Evolutionary conservation across 1,140 invertebrate genomes (phyloP).

Genomic region (Elymnias hypermnestra): DNA sequence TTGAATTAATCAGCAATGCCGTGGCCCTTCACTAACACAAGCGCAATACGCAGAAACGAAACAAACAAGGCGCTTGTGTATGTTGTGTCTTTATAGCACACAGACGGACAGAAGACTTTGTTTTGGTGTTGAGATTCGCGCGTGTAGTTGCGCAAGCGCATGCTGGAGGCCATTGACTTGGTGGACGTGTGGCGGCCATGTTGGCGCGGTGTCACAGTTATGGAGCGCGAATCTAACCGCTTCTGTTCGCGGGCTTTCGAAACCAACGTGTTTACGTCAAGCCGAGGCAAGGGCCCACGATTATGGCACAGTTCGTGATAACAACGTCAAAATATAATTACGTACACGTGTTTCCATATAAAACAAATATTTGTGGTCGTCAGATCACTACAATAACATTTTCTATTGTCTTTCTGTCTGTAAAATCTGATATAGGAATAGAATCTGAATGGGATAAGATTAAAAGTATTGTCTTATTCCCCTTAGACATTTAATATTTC

Average conservation of each 20-base stretch:
- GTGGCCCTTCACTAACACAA: conserved; percentile 58
- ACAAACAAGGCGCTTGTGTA: conserved; percentile 24
- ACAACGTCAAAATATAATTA: too few species aligned
- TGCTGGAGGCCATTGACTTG: conserved; percentile 70
- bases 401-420: too few species aligned
- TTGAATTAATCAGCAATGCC: conserved; percentile 56
- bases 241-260: conserved; percentile 61
- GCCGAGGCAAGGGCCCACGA: conserved; percentile 27
- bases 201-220: conserved; percentile 46
- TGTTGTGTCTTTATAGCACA: conserved; percentile 30
- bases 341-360: too few species aligned
- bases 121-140: conserved; percentile 73
- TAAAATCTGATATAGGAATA: too few species aligned
- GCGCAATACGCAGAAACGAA: conserved; percentile 36
- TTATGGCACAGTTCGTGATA: conserved; percentile 35
- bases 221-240: conserved; percentile 66
- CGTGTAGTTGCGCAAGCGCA: conserved; percentile 71
- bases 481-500: too few species aligned
- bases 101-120: conserved; percentile 48
- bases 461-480: too few species aligned
- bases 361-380: too few species aligned
- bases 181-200: conserved; percentile 55
- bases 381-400: too few species aligned
- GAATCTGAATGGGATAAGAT: too few species aligned
- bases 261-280: conserved; percentile 47